Percentiles rank a stretch among this genome's conserved stretches.
Evolutionary conservation across 2,888 invertebrate genomes (phyloP).

Genomic region (Melieria omissa): DNA sequence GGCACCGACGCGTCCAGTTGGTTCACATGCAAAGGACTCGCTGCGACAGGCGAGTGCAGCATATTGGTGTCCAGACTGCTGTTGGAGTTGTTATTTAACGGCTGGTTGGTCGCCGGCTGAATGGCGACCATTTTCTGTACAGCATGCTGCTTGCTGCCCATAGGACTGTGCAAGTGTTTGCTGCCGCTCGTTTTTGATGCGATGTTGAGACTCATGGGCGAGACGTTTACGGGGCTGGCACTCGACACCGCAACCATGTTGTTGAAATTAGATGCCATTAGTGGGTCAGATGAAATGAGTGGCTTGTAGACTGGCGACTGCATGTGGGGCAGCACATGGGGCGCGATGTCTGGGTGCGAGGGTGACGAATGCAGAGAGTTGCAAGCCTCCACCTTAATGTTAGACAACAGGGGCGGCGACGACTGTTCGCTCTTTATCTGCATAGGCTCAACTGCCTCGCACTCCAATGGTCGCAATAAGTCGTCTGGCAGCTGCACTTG

Average conservation of each 20-base stretch:
- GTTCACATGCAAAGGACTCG: slow-evolving; percentile 39
- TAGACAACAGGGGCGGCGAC: slow-evolving; percentile 42
- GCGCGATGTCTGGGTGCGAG: slow-evolving; percentile 20
- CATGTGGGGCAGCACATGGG: slow-evolving; percentile 22
- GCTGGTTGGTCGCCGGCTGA: no score
- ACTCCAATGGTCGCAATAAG: slow-evolving; percentile 49
- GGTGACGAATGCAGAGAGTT: slow-evolving; percentile 41
- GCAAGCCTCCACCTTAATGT: slow-evolving; percentile 52
- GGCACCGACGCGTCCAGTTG: slow-evolving; percentile 43
- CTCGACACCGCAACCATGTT: slow-evolving; percentile 21
- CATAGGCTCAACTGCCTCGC: slow-evolving; percentile 46
- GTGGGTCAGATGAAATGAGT: slow-evolving; percentile 50
- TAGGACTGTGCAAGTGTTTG: slow-evolving; percentile 50
- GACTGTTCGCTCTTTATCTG: slow-evolving; percentile 50
- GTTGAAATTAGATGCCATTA: slow-evolving; percentile 58
- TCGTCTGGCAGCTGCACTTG: slow-evolving; percentile 55
- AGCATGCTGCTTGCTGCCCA: slow-evolving; percentile 42
- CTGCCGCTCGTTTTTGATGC: slow-evolving; percentile 33
- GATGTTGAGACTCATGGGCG: no score
- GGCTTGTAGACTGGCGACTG: slow-evolving; percentile 53
- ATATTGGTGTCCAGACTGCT: slow-evolving; percentile 4
- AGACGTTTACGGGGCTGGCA: no score
- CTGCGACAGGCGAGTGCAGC: slow-evolving; percentile 19
- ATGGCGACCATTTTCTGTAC: no score
- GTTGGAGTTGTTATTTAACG: slow-evolving; percentile 3